These are phyloP conservation scores for Arctia plantaginis DNA, from an alignment of 2,888 invertebrate species.

Conservation along the genomic window DNA sequence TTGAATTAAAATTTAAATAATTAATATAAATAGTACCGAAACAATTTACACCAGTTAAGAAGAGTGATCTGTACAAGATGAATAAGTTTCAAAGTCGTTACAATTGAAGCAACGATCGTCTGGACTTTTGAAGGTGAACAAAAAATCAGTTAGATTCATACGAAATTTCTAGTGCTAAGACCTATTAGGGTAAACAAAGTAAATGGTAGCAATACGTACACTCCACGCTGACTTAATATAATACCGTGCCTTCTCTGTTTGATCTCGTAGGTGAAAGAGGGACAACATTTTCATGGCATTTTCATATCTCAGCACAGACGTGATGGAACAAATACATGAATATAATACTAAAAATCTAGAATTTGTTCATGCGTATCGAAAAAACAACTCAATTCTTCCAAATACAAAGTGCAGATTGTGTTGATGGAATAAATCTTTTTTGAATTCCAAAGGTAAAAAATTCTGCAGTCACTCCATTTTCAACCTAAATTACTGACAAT, in stretches of 20 bases:
- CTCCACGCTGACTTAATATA: slow-evolving; percentile 78
- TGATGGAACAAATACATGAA: slow-evolving; percentile 85
- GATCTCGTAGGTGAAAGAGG: slow-evolving; percentile 69
- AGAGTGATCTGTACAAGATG: slow-evolving; percentile 53
- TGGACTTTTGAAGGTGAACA: slow-evolving; percentile 77
- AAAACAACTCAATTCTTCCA: slow-evolving; percentile 68
- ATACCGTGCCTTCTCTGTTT: slow-evolving; percentile 70
- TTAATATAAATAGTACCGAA: slow-evolving; percentile 14
- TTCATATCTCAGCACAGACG: slow-evolving; percentile 82
- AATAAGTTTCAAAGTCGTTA: slow-evolving; percentile 71
- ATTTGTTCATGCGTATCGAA: slow-evolving; percentile 59
- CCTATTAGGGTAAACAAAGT: slow-evolving; percentile 72
- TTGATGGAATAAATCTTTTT: slow-evolving; percentile 75
- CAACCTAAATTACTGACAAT: slow-evolving; percentile 58
- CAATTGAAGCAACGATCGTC: slow-evolving; percentile 69
- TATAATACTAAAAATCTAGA: slow-evolving; percentile 83
- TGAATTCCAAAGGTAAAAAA: slow-evolving; percentile 81
- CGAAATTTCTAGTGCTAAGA: slow-evolving; percentile 70
- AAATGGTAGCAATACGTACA: slow-evolving; percentile 73
- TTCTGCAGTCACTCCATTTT: slow-evolving; percentile 59
- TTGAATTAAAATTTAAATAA: slow-evolving; percentile 6
- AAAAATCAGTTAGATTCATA: slow-evolving; percentile 70
- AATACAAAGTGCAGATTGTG: slow-evolving; percentile 73
- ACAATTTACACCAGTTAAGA: slow-evolving; percentile 39
- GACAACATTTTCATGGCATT: slow-evolving; percentile 81